Base-by-base conservation (phyloP, 2,113 vertebrate genomes). In the Hemiprocne comata region DNA sequence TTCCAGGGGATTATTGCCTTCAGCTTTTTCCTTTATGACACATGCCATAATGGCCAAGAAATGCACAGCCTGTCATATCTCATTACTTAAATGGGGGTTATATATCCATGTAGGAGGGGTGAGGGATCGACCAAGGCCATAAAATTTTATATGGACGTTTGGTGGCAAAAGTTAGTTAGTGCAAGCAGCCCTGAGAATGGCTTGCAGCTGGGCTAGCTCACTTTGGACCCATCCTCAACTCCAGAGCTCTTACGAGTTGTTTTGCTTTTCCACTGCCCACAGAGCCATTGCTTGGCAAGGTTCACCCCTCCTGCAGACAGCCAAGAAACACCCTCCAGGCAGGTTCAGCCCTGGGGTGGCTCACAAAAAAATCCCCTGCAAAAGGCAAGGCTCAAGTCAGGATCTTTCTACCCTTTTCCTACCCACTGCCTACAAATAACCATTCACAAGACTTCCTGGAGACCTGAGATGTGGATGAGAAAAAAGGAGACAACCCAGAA, bases 1-100 rank as follows among this genome's bases (percentile, higher is more conserved):
- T 95, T 94, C 79, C 90, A 80, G 65, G 79, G 94, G 97, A 96
- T 97, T 96, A 97, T 71, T 94, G 87, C 70, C 78, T 97, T 79
- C 95, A 94, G 95, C 96, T 94, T 87, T 91, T 33, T 77, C 92
- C 94, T 93, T 95, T 89, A 74, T 78, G 91, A 82, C 95, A 94
- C 87, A 90, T 89, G 87, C 95, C 95, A 92, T 93, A 94, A 95
- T 83, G 72, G 20, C 84, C 62, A 2, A 2, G 40, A 93, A 93
- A 97, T 76, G 87, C 61, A 87, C 67, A 25, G 11, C 85, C 95
- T 97, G 90, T 83, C 97, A 89, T 12, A 66, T 44, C 79, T 82
- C 94, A 70, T 97, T 97, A 91, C 94, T 58, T 70, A 86, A 93
- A 73, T 17, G 8, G 48, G 88, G 86, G n/a, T 96, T 36, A 79